Base-by-base conservation (phyloP, 2,113 vertebrate species). In the Perca flavescens region DNA sequence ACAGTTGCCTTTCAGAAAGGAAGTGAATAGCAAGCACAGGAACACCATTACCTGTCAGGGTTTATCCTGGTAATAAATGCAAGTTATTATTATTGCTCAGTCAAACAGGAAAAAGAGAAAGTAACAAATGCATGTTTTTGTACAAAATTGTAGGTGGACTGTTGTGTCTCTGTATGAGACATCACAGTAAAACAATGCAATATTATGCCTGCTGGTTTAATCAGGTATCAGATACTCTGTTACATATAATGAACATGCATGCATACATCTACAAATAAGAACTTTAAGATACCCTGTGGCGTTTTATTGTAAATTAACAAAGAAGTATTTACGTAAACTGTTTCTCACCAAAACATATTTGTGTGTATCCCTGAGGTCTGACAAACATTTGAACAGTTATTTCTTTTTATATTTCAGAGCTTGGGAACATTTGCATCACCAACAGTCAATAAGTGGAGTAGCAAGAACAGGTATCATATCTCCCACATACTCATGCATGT, bases 31-130 rank as follows among this genome's bases (percentile, higher is more conserved):
- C 31, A 47, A 60, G 56, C 17, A n/a, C 21, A n/a, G 6, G 40
- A 31, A 60, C 25, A 31, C 49, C 19, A 61, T 31, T 31, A 60
- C 22, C 25, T 60, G 11, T 9, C 31, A 22, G 43, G 6, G 49
- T 22, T 15, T 52, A 67, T 31, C 22, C 62, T 52, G 14, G 21
- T 52, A 31, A 52, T 28, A 28, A 40, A 15, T 52, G 10, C 3
- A 78, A 28, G 21, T 66, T 60, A 25, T 34, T 13, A 43, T 54
- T 34, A 46, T 22, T 66, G 62, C 36, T 76, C 22, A 56, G 19
- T 36, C 40, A 57, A 61, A 65, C 50, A 65, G 68, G 12, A 62
- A 70, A 68, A 58, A 14, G n/a, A 62, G 6, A 40, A 31, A 10
- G 31, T 46, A 31, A 40, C 16, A 60, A 25, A 52, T 31, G 13